phyloP scores from a whole-genome alignment of 2,113 vertebrate species.

The Chionis minor region DNA sequence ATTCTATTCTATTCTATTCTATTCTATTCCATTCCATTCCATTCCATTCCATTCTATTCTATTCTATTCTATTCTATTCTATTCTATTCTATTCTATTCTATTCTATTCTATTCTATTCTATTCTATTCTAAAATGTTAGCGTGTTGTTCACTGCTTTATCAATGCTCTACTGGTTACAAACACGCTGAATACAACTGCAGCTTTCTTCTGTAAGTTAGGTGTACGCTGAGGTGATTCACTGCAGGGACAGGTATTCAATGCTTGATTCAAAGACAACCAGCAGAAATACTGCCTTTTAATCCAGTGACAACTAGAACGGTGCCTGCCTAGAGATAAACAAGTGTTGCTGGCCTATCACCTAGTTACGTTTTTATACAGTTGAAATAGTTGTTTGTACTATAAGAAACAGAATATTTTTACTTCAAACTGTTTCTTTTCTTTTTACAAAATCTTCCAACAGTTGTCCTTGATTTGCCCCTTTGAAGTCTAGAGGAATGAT shows the following conservation, averaged over 20 bases:
- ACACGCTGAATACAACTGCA: neutral
- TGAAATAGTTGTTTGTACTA: neutral
- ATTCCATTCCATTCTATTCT: neutral
- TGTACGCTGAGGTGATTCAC: neutral
- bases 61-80: neutral
- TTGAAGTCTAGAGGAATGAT: neutral
- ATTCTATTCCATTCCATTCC: neutral
- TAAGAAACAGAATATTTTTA: neutral
- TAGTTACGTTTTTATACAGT: neutral
- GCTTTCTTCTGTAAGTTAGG: neutral
- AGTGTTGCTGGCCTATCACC: neutral
- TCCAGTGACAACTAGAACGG: neutral
- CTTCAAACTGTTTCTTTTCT: neutral
- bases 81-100: neutral
- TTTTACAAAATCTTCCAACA: neutral
- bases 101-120: neutral
- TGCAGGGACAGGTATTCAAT: neutral
- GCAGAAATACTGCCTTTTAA: neutral
- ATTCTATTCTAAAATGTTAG: neutral
- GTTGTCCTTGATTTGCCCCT: neutral
- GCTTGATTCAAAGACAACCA: neutral
- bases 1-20: neutral
- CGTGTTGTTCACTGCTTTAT: neutral
- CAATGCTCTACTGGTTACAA: neutral
- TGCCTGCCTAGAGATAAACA: neutral